Percentiles rank a stretch among this genome's conserved stretches.
These are phyloP conservation scores for Alosa alosa DNA, from an alignment of 2,113 vertebrate genomes.

Conservation along the genomic window DNA sequence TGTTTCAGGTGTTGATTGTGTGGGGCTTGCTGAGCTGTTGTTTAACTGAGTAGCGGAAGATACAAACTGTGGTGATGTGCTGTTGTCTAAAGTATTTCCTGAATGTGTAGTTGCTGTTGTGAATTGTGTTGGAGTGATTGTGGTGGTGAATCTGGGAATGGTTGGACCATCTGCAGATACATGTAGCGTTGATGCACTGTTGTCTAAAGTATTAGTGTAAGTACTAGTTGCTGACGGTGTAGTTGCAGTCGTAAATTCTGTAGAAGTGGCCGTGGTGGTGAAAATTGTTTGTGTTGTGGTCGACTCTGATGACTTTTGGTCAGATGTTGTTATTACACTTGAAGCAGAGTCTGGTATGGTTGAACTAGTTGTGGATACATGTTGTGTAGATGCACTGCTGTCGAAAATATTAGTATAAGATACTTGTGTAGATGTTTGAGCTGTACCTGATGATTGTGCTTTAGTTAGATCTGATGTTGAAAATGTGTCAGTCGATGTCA, in stretches of 20 bases:
- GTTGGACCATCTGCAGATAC: background rate
- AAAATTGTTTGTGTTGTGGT: background rate
- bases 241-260: background rate
- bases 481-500: background rate
- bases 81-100: background rate
- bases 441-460: background rate
- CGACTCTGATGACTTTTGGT: background rate
- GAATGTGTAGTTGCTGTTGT: background rate
- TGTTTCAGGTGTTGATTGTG: background rate
- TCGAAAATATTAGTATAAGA: no score
- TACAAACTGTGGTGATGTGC: background rate
- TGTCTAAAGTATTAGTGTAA: background rate
- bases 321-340: background rate
- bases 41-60: background rate
- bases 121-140: background rate
- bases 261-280: background rate
- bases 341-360: background rate
- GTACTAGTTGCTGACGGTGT: background rate
- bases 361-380: no score
- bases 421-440: background rate
- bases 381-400: no score
- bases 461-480: background rate
- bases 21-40: background rate
- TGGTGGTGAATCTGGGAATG: background rate
- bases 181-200: background rate